Percentiles rank a stretch among this genome's conserved stretches.
phyloP scores from a whole-genome alignment of 2,113 vertebrate genomes.

The Equus quagga region DNA sequence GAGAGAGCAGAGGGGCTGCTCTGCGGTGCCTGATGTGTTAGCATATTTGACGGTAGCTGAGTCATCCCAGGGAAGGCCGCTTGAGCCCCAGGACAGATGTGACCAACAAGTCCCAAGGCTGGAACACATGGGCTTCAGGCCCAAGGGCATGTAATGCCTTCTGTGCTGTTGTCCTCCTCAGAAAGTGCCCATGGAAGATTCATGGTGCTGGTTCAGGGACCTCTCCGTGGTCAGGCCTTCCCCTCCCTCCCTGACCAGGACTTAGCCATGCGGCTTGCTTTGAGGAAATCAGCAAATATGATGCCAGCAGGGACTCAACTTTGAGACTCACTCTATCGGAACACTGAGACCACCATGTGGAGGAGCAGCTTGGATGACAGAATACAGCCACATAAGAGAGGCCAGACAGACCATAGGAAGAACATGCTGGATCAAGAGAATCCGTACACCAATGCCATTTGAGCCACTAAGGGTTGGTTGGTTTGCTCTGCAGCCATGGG shows the following conservation, averaged over 20 bases:
- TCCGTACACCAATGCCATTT: accelerated
- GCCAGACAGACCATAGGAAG: no score
- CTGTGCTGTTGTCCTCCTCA: not conserved
- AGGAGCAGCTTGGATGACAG: not conserved
- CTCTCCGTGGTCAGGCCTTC: accelerated
- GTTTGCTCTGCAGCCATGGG: accelerated
- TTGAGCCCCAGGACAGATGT: no score
- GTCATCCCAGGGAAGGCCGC: not conserved
- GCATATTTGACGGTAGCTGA: accelerated
- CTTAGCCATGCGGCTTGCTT: no score
- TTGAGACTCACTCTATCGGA: not conserved
- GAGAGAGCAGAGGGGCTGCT: no score
- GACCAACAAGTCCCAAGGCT: not conserved
- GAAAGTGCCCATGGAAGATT: not conserved
- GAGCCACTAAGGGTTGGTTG: not conserved
- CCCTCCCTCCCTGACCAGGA: no score
- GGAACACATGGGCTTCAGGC: not conserved
- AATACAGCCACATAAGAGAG: no score
- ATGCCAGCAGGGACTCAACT: not conserved
- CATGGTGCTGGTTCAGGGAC: accelerated
- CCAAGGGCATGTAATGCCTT: not conserved
- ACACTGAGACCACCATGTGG: accelerated
- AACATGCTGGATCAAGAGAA: no score
- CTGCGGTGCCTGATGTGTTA: not conserved
- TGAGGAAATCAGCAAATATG: no score